Conservation (phyloP, 64 coral and sea anemone genomes). For the Orbicella faveolata region DNA sequence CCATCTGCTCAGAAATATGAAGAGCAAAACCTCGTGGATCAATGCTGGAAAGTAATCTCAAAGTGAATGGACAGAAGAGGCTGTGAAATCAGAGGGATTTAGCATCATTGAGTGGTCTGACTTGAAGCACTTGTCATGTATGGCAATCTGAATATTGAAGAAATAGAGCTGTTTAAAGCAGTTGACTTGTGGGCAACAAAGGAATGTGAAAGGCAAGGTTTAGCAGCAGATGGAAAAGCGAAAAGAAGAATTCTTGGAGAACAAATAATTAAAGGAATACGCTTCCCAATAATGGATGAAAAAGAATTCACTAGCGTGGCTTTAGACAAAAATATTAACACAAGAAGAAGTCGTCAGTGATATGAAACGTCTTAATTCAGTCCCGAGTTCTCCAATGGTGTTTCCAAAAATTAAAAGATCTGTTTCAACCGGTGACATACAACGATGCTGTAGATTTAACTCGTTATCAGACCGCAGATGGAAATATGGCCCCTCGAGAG, state of each 20-base stretch:
- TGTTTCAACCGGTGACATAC: neutral
- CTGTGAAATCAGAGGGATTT: slow-evolving; percentile 3
- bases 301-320: neutral
- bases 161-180: neutral
- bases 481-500: neutral
- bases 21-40: neutral
- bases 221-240: neutral
- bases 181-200: neutral
- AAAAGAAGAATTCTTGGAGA: slow-evolving; percentile 19
- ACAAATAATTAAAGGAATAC: neutral
- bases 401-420: neutral
- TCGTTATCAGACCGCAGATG: too few relatives aligned
- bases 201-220: neutral
- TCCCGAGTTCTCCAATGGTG: neutral
- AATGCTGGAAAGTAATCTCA: slow-evolving; percentile 1
- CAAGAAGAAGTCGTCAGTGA: neutral
- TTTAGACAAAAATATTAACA: neutral
- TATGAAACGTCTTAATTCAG: neutral
- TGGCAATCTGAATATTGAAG: neutral
- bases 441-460: neutral
- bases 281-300: neutral
- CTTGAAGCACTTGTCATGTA: neutral
- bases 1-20: neutral
- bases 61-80: neutral
- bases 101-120: neutral